Conservation (phyloP, 2,797 vertebrate genomes). For the Malurus splendens region DNA sequence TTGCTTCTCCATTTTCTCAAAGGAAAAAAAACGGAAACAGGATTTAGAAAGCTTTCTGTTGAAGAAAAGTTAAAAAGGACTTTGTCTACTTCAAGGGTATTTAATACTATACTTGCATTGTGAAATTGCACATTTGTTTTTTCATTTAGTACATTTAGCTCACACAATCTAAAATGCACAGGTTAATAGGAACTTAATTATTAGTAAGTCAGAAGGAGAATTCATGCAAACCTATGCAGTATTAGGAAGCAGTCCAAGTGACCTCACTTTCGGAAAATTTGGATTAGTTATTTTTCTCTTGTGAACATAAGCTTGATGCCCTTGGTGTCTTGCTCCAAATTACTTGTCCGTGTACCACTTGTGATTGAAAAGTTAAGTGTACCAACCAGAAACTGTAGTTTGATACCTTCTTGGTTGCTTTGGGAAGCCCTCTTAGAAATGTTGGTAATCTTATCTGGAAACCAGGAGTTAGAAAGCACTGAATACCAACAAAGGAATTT, state of each 20-base stretch:
- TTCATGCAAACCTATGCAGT: background rate
- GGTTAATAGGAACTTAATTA: background rate
- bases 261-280: background rate
- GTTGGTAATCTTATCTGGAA: background rate
- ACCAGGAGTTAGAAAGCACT: background rate
- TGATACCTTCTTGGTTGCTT: background rate
- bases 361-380: background rate
- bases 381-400: background rate
- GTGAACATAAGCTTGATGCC: background rate
- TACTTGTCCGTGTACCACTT: background rate
- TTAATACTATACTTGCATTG: slow-evolving; percentile 34
- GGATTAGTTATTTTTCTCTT: background rate
- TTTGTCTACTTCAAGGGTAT: slow-evolving; percentile 64
- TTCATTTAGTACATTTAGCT: background rate
- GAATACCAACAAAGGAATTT: background rate
- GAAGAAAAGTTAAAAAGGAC: slow-evolving; percentile 76
- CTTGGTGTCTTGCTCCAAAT: background rate
- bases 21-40: slow-evolving; percentile 75
- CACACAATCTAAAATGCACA: background rate
- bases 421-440: background rate
- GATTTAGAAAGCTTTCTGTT: slow-evolving; percentile 81
- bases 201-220: background rate
- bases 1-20: slow-evolving; percentile 78
- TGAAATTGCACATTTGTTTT: background rate
- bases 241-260: background rate